Evolutionary conservation across 1,140 invertebrate genomes (phyloP), one percentile per base, ranked within the genome.

Genomic region (Anoplophora glabripennis): DNA sequence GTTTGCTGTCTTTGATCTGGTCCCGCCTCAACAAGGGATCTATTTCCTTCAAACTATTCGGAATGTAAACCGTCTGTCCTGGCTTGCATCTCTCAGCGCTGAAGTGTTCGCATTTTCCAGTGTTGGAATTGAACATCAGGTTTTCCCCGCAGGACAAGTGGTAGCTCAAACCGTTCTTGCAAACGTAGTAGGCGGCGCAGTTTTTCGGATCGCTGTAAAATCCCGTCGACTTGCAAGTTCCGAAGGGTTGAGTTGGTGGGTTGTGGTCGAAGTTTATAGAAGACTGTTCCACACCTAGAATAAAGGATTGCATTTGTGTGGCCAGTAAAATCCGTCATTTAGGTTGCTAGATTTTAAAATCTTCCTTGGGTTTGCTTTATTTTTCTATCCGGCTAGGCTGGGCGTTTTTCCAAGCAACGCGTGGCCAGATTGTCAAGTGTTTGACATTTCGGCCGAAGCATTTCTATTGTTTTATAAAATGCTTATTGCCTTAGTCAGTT

Each of bases 181-280:
- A 90, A 33, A 84, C 78, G 52, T 86, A 83, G 71, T 85, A 90
- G 46, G 82, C 80, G 0, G 83, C 81, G 68, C 88, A 89, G 48
- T 86, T 84, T 1, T 81, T 78, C 1, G 83, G 79, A 59, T 89
- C 84, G 4, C 79, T 81, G 18, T 80, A 81, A 3, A 86, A 65
- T 14, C 83, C 75, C 4, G 76, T 74, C n/a, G 80, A 77, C 12
- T 80, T 70, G 73, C 77, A 81, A 1, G 75, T 74, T n/a, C 71
- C 72, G 35, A 59, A 65, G 1, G 70, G 72, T 53, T 71, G 61
- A 1, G 59, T 60, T 11, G 66, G 66, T 12, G 34, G 52, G 7
- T 53, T 53, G 0, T 40, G 12, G 21, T 61, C 64, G 1, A 42
- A 42, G 12, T n/a, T n/a, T 7, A 65, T 17, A 12, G 17, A 21